Percentiles rank a stretch among this genome's conserved stretches.
phyloP scores from a whole-genome alignment of 2,888 invertebrate species.

The Spialia ferax region DNA sequence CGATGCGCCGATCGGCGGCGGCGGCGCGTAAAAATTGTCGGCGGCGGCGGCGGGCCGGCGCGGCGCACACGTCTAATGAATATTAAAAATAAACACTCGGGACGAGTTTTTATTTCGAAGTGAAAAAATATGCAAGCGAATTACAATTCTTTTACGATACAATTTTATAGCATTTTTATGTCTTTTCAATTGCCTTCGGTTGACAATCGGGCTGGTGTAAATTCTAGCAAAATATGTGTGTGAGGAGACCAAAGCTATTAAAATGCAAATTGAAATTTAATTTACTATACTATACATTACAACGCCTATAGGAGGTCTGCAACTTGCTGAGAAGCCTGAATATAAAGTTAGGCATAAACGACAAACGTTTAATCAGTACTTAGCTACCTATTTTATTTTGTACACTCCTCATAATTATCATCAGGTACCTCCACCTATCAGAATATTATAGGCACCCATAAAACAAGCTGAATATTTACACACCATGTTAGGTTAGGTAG shows the following conservation, averaged over 20 bases:
- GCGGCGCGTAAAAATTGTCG: too few species aligned
- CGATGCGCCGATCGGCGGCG: too few species aligned
- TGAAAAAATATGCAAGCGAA: slow-evolving; percentile 67
- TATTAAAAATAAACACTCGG: slow-evolving; percentile 38
- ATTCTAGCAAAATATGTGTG: slow-evolving; percentile 79
- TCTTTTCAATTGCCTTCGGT: slow-evolving; percentile 75
- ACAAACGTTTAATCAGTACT: background rate
- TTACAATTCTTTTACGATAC: slow-evolving; percentile 81
- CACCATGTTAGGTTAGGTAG: too few species aligned
- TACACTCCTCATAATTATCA: background rate
- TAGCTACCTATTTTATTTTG: background rate
- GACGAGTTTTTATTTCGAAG: slow-evolving; percentile 54
- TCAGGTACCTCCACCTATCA: too few species aligned
- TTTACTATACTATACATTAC: slow-evolving; percentile 56
- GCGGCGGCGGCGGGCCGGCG: too few species aligned
- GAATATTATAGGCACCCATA: too few species aligned
- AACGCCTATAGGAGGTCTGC: slow-evolving; percentile 49
- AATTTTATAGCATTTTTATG: slow-evolving; percentile 81
- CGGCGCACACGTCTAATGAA: too few species aligned
- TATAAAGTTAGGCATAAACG: slow-evolving; percentile 15
- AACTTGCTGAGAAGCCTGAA: slow-evolving; percentile 17
- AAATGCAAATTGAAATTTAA: slow-evolving; percentile 74
- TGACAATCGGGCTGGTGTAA: slow-evolving; percentile 79
- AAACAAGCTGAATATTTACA: background rate
- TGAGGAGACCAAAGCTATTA: slow-evolving; percentile 69